A percentile compares a stretch with the other conserved stretches of the same genome.
phyloP scores from a whole-genome alignment of 2,888 invertebrate genomes.

The Apeira syringaria region DNA sequence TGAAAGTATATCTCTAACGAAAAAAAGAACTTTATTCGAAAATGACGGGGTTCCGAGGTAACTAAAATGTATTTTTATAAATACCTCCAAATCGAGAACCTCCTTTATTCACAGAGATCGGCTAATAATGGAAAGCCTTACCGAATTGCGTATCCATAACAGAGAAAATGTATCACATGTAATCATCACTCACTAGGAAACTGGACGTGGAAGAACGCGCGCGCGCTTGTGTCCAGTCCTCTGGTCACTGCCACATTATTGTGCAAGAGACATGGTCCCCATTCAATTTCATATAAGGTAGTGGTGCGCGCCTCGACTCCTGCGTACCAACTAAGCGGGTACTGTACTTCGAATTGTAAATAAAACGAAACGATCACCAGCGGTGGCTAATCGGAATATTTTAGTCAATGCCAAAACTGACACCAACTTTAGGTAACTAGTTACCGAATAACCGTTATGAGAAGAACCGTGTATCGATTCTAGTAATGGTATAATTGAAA shows the following conservation, averaged over 20 bases:
- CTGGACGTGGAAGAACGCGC: conserved; percentile 26
- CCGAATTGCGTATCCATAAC: conserved; percentile 14
- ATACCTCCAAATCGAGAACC: no score
- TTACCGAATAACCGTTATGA: no score
- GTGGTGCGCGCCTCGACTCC: conserved; percentile 63
- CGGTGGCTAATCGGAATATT: conserved; percentile 21
- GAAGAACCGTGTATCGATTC: no score
- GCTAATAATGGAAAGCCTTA: conserved; percentile 7
- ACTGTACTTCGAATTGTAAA: conserved; percentile 51
- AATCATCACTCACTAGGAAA: conserved; percentile 9
- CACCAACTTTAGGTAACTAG: conserved; percentile 3
- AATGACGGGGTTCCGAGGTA: no score
- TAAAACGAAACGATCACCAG: conserved; percentile 39
- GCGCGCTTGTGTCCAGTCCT: conserved; percentile 41
- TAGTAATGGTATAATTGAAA: no score
- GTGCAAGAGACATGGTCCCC: conserved; percentile 74
- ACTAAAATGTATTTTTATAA: no score
- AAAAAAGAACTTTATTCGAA: no score
- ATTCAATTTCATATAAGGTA: conserved; percentile 80
- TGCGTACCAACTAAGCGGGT: conserved; percentile 50
- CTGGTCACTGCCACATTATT: conserved; percentile 67
- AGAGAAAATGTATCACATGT: background rate
- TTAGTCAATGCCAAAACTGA: conserved; percentile 16
- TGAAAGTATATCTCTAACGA: no score
- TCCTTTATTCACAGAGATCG: no score